Evolutionary conservation across 2,797 vertebrate genomes (phyloP).

Genomic region (Spea hammondii): DNA sequence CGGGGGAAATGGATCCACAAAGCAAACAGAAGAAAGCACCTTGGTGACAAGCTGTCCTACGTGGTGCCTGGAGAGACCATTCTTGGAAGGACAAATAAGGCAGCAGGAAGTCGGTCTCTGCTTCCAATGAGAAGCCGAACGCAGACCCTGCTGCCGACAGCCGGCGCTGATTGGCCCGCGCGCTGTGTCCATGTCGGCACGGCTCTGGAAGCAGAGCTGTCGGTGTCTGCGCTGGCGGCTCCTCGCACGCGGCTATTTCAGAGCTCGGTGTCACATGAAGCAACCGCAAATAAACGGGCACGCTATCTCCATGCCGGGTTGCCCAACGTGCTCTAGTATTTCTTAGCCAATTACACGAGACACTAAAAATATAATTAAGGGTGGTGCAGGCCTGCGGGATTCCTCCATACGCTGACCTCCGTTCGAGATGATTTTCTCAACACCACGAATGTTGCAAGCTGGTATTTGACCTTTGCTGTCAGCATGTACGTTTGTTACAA

Average conservation of each 20-base stretch:
- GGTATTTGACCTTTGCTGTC: too few relatives aligned
- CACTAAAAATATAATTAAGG: too few relatives aligned
- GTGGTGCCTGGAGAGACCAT: background rate
- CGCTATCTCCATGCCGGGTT: background rate
- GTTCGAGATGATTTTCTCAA: too few relatives aligned
- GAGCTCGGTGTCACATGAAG: background rate
- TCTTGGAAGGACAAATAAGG: constrained; percentile 21
- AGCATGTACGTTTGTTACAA: too few relatives aligned
- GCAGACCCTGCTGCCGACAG: constrained; percentile 3
- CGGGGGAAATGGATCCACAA: background rate
- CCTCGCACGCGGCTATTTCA: background rate
- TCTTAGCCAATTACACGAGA: too few relatives aligned
- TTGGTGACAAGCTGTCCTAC: background rate
- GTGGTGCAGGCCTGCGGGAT: too few relatives aligned
- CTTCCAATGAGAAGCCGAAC: background rate
- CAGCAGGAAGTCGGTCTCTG: constrained; percentile 5
- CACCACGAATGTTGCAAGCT: too few relatives aligned
- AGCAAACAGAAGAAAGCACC: background rate
- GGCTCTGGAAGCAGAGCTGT: background rate
- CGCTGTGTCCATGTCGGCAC: background rate
- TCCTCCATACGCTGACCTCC: too few relatives aligned
- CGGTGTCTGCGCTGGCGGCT: background rate
- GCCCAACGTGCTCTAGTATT: too few relatives aligned
- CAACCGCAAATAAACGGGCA: background rate
- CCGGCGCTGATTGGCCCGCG: background rate